Conservation (phyloP, 2,888 invertebrate species). For the Cephus pulcher region DNA sequence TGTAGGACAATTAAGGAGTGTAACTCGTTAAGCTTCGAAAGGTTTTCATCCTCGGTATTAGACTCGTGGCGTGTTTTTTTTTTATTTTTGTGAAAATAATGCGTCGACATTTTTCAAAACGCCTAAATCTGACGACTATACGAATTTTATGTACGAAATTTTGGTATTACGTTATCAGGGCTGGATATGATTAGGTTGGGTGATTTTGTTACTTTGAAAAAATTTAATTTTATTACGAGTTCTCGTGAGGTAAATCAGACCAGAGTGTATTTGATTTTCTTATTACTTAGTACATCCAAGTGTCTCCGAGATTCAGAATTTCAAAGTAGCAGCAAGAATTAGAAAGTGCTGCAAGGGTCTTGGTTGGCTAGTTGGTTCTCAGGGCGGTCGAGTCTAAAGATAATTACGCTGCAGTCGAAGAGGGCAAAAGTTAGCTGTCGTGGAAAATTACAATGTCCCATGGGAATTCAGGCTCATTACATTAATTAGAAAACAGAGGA, state of each 20-base stretch:
- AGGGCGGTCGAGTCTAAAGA: background rate
- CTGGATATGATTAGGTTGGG: too few species aligned
- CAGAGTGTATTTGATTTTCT: background rate
- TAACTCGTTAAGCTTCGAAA: background rate
- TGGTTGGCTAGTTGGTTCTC: background rate
- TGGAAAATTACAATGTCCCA: conserved; percentile 25
- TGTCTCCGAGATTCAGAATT: background rate
- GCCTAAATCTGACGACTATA: background rate
- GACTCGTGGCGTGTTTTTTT: background rate
- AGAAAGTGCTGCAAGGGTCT: background rate
- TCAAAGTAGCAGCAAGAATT: background rate
- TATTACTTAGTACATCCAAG: background rate
- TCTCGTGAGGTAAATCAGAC: background rate
- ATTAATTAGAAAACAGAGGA: conserved; percentile 34
- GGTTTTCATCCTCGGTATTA: background rate
- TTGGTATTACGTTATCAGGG: too few species aligned
- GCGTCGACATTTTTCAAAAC: background rate
- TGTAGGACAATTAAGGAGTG: background rate
- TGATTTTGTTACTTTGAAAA: background rate
- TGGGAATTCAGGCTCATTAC: conserved; percentile 31
- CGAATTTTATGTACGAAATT: background rate
- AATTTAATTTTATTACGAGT: background rate
- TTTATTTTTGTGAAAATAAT: background rate
- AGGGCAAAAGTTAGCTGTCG: background rate
- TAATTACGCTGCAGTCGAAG: background rate